Conservation (phyloP, 2,113 vertebrate species). For the Panurus biarmicus region DNA sequence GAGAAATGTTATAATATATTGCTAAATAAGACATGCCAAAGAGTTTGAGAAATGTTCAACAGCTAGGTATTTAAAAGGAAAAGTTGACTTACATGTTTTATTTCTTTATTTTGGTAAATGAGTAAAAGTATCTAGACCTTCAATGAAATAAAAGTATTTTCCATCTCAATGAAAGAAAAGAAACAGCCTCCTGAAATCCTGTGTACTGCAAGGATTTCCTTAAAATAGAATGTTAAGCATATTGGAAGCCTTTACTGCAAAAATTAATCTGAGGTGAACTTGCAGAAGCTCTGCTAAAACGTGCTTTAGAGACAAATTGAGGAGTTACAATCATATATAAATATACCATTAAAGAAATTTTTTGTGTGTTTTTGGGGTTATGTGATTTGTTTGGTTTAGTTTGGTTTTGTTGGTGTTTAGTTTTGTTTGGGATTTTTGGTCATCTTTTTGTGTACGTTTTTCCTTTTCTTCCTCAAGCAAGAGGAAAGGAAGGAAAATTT, state of each 20-base stretch:
- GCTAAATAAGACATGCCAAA: background rate
- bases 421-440: background rate
- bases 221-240: background rate
- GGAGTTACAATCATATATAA: background rate
- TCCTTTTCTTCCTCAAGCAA: background rate
- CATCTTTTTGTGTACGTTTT: background rate
- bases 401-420: background rate
- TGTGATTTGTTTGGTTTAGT: background rate
- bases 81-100: rapidly evolving
- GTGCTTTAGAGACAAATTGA: background rate
- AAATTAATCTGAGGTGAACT: background rate
- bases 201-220: background rate
- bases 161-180: background rate
- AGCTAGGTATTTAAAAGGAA: background rate
- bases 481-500: background rate
- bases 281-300: background rate
- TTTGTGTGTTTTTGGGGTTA: background rate
- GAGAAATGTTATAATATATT: background rate
- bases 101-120: background rate
- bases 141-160: background rate
- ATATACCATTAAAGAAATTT: background rate
- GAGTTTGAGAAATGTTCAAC: background rate
- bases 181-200: background rate
- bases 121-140: background rate
- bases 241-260: background rate